Conservation (phyloP, 2,888 invertebrate genomes). For the Aquatica leii region DNA sequence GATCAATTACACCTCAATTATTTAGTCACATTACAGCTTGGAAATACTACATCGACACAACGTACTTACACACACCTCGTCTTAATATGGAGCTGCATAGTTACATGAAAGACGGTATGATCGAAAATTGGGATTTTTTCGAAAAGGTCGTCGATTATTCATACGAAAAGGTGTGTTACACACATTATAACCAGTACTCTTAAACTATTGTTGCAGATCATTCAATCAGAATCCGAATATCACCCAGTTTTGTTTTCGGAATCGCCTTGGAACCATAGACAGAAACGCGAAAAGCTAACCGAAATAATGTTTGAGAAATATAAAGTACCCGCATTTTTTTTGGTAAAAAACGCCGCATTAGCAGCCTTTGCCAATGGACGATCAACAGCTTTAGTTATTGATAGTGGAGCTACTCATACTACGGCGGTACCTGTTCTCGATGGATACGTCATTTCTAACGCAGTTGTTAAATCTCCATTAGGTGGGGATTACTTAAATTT, state of each 20-base stretch:
- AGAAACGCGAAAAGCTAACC: conserved; percentile 92
- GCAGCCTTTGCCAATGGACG: conserved; percentile 98
- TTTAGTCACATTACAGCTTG: conserved; percentile 49
- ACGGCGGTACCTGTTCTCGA: conserved; percentile 94
- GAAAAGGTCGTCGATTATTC: conserved; percentile 96
- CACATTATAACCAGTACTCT: conserved; percentile 1
- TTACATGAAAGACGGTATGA: conserved; percentile 98
- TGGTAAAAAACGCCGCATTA: conserved; percentile 97
- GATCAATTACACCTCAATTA: background rate
- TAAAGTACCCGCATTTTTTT: conserved; percentile 96
- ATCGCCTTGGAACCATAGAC: conserved; percentile 94
- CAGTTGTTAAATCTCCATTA: conserved; percentile 93
- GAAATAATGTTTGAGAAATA: conserved; percentile 99
- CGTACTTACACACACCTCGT: conserved; percentile 89
- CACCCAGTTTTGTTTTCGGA: conserved; percentile 99
- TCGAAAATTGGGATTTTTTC: conserved; percentile 99
- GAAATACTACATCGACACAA: conserved; percentile 93
- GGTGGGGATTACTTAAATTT: conserved; percentile 94
- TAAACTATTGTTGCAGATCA: conserved; percentile 66
- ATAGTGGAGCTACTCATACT: conserved; percentile 93
- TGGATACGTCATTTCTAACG: conserved; percentile 94
- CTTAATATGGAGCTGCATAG: conserved; percentile 87
- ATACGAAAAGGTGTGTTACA: conserved; percentile 76
- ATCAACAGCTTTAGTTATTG: conserved; percentile 87
- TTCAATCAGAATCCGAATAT: conserved; percentile 92